phyloP scores from a whole-genome alignment of 2,113 vertebrate genomes.

The Leucopsar rothschildi region DNA sequence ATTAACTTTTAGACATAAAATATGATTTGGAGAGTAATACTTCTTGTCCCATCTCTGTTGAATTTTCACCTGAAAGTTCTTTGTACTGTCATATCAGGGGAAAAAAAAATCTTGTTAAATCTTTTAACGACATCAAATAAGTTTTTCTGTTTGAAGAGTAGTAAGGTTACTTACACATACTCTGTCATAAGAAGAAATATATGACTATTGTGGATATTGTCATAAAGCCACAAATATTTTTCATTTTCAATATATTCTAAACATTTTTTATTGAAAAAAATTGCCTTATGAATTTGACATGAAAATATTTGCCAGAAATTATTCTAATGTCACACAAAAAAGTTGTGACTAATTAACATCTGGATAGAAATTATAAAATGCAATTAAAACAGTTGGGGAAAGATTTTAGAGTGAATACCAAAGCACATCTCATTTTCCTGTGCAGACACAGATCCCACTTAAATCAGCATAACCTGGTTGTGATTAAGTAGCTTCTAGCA shows the following conservation, averaged over 20 bases:
- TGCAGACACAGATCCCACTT: not conserved
- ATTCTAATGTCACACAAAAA: not conserved
- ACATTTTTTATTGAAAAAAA: not conserved
- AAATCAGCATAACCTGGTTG: not conserved
- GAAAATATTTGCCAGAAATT: not conserved
- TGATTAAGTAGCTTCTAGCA: not conserved
- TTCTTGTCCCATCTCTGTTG: not conserved
- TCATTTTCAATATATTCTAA: not conserved
- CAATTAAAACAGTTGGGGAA: not conserved
- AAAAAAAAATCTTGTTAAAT: not conserved
- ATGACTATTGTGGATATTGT: not conserved
- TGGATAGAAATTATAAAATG: not conserved
- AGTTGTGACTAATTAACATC: not conserved
- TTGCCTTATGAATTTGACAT: not conserved
- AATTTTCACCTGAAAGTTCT: not conserved
- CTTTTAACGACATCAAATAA: not conserved
- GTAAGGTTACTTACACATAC: not conserved
- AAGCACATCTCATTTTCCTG: not conserved
- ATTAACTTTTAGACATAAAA: not conserved
- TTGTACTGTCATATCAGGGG: not conserved
- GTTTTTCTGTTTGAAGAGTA: not conserved
- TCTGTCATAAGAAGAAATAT: not conserved
- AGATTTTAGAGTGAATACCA: not conserved
- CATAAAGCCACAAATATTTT: not conserved
- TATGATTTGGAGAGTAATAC: not conserved